Conservation (phyloP, 2,888 invertebrate species). For the Limnephilus lunatus region DNA sequence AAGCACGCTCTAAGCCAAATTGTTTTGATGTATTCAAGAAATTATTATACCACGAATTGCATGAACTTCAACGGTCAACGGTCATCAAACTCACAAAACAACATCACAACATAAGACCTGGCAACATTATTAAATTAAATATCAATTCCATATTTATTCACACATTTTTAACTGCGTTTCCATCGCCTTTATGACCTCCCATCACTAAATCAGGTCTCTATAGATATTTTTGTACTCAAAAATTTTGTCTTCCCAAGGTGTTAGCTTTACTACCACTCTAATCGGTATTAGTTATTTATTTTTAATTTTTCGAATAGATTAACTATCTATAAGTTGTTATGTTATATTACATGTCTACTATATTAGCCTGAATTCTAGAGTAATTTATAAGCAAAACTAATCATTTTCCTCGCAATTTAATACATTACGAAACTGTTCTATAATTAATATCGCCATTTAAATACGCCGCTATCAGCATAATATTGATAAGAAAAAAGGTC, state of each 20-base stretch:
- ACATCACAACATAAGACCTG: too few species aligned
- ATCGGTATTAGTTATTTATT: neutral
- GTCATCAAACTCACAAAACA: neutral
- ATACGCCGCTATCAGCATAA: neutral
- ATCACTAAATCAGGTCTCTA: neutral
- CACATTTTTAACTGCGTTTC: neutral
- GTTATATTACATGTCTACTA: neutral
- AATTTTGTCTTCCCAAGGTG: neutral
- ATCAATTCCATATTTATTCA: neutral
- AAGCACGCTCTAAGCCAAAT: neutral
- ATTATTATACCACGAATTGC: too few species aligned
- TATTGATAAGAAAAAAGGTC: neutral
- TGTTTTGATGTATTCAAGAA: neutral
- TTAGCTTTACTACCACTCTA: neutral
- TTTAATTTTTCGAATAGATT: neutral
- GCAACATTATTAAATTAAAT: neutral
- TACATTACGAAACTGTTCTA: neutral
- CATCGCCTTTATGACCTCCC: neutral
- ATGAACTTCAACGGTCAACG: neutral
- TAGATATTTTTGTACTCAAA: neutral
- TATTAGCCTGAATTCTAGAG: neutral
- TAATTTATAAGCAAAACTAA: neutral
- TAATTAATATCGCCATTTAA: neutral
- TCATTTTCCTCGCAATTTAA: neutral
- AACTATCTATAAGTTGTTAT: neutral